phyloP scores from a whole-genome alignment of 2,888 invertebrate genomes.

The Rapana venosa region DNA sequence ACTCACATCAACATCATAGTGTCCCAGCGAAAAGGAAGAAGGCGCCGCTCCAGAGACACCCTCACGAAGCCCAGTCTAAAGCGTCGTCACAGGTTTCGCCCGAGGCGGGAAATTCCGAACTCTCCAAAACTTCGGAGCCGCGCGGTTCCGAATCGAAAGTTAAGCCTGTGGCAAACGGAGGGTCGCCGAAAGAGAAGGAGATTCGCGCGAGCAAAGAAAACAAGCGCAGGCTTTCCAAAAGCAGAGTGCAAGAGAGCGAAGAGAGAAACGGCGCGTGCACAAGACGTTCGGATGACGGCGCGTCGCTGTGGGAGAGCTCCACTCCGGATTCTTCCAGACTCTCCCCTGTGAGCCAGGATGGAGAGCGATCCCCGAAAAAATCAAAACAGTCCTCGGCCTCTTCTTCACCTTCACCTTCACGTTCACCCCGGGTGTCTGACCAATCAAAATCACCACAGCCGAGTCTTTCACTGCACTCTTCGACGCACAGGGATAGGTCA shows the following conservation, averaged over 20 bases:
- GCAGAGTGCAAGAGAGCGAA: neutral
- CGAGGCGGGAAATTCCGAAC: neutral
- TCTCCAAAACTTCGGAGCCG: neutral
- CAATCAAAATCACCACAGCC: slow-evolving; percentile 8
- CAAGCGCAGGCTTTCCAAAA: neutral
- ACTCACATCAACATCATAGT: neutral
- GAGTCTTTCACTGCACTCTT: too few species aligned
- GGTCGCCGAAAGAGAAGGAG: neutral
- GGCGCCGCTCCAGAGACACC: neutral
- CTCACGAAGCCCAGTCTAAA: neutral
- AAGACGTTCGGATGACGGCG: slow-evolving; percentile 4
- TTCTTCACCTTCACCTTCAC: neutral
- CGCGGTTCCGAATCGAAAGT: neutral
- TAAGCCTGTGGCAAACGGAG: neutral
- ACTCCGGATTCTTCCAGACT: neutral
- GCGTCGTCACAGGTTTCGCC: neutral
- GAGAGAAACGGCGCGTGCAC: neutral
- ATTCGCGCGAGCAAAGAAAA: slow-evolving; percentile 13
- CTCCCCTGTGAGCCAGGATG: neutral
- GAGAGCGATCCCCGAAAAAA: neutral
- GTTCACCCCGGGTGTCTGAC: neutral
- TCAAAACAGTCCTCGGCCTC: neutral
- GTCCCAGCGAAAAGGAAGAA: neutral
- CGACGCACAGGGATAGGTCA: neutral
- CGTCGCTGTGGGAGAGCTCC: neutral